Base-by-base conservation (phyloP, 2,888 invertebrate species). In the Acanthosepion lycidas region DNA sequence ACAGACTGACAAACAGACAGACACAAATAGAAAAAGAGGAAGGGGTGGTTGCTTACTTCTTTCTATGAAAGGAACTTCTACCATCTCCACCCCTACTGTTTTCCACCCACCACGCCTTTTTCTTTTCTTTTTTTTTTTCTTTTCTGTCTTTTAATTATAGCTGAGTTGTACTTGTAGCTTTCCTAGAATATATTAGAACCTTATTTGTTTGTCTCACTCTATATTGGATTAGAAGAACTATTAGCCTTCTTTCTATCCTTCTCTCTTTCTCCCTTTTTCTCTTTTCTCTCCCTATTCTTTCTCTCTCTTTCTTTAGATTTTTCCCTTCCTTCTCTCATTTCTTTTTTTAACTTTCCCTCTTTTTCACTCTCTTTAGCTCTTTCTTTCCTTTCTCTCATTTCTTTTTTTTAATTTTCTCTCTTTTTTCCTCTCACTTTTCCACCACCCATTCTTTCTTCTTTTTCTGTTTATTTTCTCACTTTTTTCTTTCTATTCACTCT, bases 21-120 rank as follows among this genome's bases (percentile, higher is more conserved):
- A 64, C n/a, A 33, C 78, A 78, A 33, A 78, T 15, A 78, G 78
- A 78, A 78, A 64, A 78, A 78, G n/a, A 78, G n/a, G n/a, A 78
- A 78, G n/a, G 78, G 78, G 78, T 15, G 78, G 78, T 78, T 78
- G 78, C 78, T 78, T 78, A n/a, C n/a, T n/a, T n/a, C 78, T n/a
- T 78, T n/a, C 78, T 78, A 3, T 78, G n/a, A 33, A 78, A 33
- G 78, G 18, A 33, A 6, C 78, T 78, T 33, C n/a, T 33, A 33
- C 78, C 18, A n/a, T 78, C n/a, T n/a, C 8, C n/a, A 23, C 23
- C 20, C 20, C 59, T 59, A 23, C 59, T 20, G 59, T 59, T 59
- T 26, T 23, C n/a, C n/a, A 78, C 0, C 33, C n/a, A 9, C n/a
- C n/a, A 9, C 78, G 0, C n/a, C n/a, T 23, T 23, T 6, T 20